A percentile compares a stretch with the other conserved stretches of the same genome.
These are phyloP conservation scores for Selene dorsalis DNA, from an alignment of 2,797 vertebrate species.

Conservation along the genomic window DNA sequence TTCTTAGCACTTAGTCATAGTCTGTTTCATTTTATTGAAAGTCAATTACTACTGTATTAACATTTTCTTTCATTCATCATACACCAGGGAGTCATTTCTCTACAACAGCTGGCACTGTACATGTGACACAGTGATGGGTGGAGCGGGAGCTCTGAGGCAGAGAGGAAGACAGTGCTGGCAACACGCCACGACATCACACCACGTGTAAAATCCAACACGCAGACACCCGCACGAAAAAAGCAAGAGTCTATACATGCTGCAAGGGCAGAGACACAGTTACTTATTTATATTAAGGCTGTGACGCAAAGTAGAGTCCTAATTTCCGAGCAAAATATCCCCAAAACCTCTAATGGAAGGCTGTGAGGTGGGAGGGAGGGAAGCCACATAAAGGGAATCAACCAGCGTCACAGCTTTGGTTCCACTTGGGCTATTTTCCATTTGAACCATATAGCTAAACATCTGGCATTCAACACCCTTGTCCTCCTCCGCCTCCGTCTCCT, in stretches of 20 bases:
- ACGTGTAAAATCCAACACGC: slow-evolving; percentile 19
- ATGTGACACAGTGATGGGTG: slow-evolving; percentile 34
- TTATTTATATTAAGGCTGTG: slow-evolving; percentile 67
- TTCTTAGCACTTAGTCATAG: slow-evolving; percentile 35
- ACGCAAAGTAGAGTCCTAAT: slow-evolving; percentile 71
- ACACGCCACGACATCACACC: slow-evolving; percentile 14
- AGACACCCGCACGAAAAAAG: slow-evolving; percentile 20
- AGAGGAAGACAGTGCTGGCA: slow-evolving; percentile 43
- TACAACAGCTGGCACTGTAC: slow-evolving; percentile 47
- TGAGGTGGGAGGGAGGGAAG: slow-evolving; percentile 60
- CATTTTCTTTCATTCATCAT: slow-evolving; percentile 52
- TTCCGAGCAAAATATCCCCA: slow-evolving; percentile 72
- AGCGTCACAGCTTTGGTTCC: slow-evolving; percentile 72
- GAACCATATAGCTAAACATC: slow-evolving; percentile 73
- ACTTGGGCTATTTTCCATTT: slow-evolving; percentile 72
- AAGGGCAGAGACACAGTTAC: slow-evolving; percentile 36
- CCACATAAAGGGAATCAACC: slow-evolving; percentile 78
- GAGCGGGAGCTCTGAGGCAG: slow-evolving; percentile 14
- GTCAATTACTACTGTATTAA: slow-evolving; percentile 59
- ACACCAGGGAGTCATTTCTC: slow-evolving; percentile 50
- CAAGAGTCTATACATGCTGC: slow-evolving; percentile 24
- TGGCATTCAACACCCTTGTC: slow-evolving; percentile 69
- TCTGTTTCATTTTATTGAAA: slow-evolving; percentile 54
- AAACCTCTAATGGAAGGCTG: slow-evolving; percentile 70
- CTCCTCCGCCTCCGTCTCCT: slow-evolving; percentile 49